Evolutionary conservation across 2,113 vertebrate genomes (phyloP).

Genomic region (Nycticebus coucang): DNA sequence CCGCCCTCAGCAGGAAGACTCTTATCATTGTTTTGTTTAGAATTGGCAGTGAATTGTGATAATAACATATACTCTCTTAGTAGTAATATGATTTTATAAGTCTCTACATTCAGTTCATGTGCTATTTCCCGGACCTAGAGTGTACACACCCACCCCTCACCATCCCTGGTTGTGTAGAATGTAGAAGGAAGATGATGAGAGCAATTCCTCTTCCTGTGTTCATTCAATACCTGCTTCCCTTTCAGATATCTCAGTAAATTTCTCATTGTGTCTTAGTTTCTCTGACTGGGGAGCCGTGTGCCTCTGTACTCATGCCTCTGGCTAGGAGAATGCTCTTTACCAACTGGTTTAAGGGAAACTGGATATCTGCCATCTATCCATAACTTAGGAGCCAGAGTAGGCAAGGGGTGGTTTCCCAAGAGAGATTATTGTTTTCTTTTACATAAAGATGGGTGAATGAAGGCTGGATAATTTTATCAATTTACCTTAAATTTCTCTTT

Average conservation of each 20-base stretch:
- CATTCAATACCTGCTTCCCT: neutral
- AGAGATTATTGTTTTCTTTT: neutral
- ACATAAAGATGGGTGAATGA: neutral
- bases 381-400: neutral
- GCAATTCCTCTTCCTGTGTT: neutral
- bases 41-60: neutral
- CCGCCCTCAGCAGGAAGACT: neutral
- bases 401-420: neutral
- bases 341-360: neutral
- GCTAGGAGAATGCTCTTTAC: neutral
- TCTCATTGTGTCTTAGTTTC: neutral
- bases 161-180: neutral
- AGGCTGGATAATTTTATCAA: neutral
- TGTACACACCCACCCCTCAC: neutral
- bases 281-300: neutral
- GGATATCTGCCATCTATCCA: neutral
- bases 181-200: neutral
- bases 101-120: neutral
- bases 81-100: neutral
- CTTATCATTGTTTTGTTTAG: neutral
- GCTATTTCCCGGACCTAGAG: neutral
- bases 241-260: neutral
- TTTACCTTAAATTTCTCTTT: neutral
- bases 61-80: neutral
- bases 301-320: neutral